phyloP scores from a whole-genome alignment of 2,113 vertebrate species.

The Rhabdornis inornatus region DNA sequence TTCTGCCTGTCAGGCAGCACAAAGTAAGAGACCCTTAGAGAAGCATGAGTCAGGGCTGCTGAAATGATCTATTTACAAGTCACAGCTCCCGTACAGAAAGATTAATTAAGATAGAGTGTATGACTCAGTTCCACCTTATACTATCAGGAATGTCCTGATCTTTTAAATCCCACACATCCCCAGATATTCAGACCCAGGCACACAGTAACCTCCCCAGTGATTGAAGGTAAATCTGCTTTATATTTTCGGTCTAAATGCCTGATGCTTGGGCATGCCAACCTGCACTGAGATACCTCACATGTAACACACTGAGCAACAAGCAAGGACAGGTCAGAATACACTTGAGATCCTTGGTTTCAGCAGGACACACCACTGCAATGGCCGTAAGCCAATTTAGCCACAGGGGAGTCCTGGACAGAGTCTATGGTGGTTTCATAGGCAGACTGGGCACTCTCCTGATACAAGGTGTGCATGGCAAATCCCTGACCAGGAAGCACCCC shows the following conservation, averaged over 20 bases:
- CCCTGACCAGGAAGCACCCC: not conserved
- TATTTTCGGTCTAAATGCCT: not conserved
- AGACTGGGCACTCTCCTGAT: not conserved
- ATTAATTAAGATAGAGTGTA: conserved; percentile 26
- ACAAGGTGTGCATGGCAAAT: not conserved
- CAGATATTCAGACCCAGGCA: not conserved
- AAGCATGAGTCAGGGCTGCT: conserved; percentile 3
- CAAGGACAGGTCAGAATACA: not conserved
- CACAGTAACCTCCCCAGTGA: not conserved
- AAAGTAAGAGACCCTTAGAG: not conserved
- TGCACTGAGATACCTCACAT: not conserved
- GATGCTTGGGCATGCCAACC: not conserved
- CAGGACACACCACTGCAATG: not conserved
- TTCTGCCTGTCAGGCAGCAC: not conserved
- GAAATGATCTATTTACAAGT: conserved; percentile 20
- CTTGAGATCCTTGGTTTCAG: not conserved
- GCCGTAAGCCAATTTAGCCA: not conserved
- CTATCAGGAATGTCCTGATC: not conserved
- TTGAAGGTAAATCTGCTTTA: not conserved
- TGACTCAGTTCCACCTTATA: conserved; percentile 33
- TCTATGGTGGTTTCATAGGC: rapidly evolving
- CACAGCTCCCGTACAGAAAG: not conserved
- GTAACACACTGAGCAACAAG: not conserved
- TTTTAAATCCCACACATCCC: not conserved
- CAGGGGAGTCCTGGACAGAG: not conserved